These are phyloP conservation scores for Australoheros scitulus DNA, from an alignment of 2,113 vertebrate species.

Conservation along the genomic window DNA sequence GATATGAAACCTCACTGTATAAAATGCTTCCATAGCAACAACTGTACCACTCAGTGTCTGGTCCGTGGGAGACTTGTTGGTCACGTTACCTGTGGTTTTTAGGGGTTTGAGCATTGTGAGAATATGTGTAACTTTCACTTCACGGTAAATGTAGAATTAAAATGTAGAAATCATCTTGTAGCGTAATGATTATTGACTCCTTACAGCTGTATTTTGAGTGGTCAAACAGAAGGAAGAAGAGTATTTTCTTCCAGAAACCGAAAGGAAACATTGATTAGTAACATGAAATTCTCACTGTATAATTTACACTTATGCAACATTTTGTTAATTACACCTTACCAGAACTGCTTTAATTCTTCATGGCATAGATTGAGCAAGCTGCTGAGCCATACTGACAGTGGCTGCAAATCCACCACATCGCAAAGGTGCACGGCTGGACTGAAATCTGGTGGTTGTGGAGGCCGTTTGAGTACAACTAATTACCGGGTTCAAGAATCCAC, in stretches of 20 bases:
- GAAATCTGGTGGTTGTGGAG: neutral
- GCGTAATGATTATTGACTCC: neutral
- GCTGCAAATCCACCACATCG: neutral
- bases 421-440: neutral
- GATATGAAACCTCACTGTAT: neutral
- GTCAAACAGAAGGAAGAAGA: neutral
- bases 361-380: neutral
- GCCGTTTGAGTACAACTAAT: neutral
- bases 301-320: neutral
- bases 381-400: neutral
- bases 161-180: neutral
- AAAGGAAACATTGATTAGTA: neutral
- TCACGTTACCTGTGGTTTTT: neutral
- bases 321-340: neutral
- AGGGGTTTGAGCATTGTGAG: neutral
- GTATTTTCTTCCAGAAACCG: neutral
- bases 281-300: conserved; percentile 3
- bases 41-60: neutral
- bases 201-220: neutral
- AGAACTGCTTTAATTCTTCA: neutral
- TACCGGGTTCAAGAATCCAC: neutral
- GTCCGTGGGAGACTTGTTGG: neutral
- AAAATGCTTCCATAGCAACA: neutral
- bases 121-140: neutral
- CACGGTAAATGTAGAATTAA: neutral